phyloP scores from a whole-genome alignment of 2,888 invertebrate species.

The Protodeltote pygarga region DNA sequence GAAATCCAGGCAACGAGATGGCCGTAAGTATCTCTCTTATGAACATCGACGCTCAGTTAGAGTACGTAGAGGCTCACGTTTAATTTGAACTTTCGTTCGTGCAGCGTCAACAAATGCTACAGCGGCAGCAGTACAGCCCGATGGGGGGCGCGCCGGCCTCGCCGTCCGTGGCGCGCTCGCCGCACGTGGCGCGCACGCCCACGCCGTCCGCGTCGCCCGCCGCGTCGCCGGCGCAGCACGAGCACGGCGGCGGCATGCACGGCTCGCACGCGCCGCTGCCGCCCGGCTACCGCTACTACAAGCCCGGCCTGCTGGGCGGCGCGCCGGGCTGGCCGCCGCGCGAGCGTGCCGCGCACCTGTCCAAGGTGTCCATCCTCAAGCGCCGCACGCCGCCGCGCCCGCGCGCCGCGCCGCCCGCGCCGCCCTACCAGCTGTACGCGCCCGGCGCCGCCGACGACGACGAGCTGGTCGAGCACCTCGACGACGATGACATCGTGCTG shows the following conservation, averaged over 20 bases:
- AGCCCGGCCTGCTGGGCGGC: slow-evolving; percentile 89
- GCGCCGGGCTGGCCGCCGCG: slow-evolving; percentile 88
- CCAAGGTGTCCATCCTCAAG: slow-evolving; percentile 88
- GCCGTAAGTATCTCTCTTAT: slow-evolving; percentile 64
- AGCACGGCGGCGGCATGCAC: slow-evolving; percentile 63
- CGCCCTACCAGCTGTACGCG: slow-evolving; percentile 76
- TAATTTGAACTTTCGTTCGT: background rate
- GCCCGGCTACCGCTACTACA: slow-evolving; percentile 87
- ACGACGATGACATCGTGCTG: slow-evolving; percentile 88
- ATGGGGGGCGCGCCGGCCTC: slow-evolving; percentile 86
- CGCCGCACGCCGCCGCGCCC: slow-evolving; percentile 88
- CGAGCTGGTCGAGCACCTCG: slow-evolving; percentile 73
- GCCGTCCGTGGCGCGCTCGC: slow-evolving; percentile 85
- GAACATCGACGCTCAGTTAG: too few relatives aligned
- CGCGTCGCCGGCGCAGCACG: slow-evolving; percentile 71
- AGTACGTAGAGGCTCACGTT: too few relatives aligned
- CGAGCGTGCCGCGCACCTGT: slow-evolving; percentile 67
- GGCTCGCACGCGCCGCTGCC: slow-evolving; percentile 82
- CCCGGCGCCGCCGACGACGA: slow-evolving; percentile 72
- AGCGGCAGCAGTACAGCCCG: slow-evolving; percentile 83
- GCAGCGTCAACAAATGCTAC: slow-evolving; percentile 81
- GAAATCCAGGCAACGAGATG: slow-evolving; percentile 77
- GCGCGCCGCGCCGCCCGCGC: slow-evolving; percentile 53
- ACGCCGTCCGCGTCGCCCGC: slow-evolving; percentile 76
- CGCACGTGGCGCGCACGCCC: slow-evolving; percentile 84